These are phyloP conservation scores for Homarus gammarus DNA, from an alignment of 2,888 invertebrate species.

Conservation along the genomic window DNA sequence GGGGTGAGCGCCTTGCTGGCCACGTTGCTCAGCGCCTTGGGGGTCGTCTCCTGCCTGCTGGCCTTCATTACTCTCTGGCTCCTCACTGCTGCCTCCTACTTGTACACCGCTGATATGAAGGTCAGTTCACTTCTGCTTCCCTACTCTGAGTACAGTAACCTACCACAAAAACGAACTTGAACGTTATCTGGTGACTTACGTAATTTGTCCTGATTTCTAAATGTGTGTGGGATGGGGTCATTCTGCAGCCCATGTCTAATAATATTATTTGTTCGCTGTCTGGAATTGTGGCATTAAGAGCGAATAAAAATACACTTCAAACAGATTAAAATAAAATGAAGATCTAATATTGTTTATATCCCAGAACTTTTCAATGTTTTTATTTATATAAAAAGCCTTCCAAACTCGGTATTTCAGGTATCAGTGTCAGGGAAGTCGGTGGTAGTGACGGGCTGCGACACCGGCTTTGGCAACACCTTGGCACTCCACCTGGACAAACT, in stretches of 20 bases:
- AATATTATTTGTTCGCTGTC: too few species aligned
- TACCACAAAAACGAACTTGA: neutral
- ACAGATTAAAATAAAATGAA: too few species aligned
- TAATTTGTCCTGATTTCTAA: neutral
- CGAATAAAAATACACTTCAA: too few species aligned
- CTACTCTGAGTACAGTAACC: too few species aligned
- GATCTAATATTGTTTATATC: too few species aligned
- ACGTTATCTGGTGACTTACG: neutral
- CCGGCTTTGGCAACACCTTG: conserved; percentile 38
- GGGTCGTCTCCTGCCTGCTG: conserved; percentile 1
- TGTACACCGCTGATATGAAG: conserved; percentile 6
- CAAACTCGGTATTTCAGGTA: neutral
- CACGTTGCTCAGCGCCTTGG: neutral
- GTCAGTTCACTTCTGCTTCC: neutral
- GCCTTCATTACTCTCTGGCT: conserved; percentile 12
- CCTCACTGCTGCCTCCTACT: neutral
- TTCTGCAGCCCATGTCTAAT: neutral
- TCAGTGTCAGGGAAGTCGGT: conserved; percentile 7
- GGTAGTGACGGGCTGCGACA: conserved; percentile 46
- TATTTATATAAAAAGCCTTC: neutral
- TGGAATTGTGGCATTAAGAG: too few species aligned
- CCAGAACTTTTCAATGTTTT: neutral
- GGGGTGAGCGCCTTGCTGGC: conserved; percentile 23
- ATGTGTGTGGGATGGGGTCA: too few species aligned
- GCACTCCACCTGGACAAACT: conserved; percentile 40